Evolutionary conservation across 1,140 invertebrate genomes (phyloP), one percentile per base, ranked within the genome.

Genomic region (Bombus picipes): DNA sequence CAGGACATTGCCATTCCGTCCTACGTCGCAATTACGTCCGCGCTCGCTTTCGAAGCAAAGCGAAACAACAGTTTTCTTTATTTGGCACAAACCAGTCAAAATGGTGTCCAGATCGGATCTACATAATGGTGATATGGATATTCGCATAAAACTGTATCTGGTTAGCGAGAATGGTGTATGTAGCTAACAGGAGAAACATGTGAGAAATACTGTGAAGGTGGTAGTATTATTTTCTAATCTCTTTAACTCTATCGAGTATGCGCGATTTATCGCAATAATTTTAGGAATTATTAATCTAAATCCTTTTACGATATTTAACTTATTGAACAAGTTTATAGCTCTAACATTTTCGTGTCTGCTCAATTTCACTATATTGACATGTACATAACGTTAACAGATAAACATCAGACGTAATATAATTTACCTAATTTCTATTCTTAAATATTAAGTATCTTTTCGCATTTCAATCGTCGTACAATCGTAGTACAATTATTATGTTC

Each of bases 31-130:
- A 78, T 78, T 77, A 41, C 37, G 65, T 70, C 25, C 3, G 25
- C 4, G 12, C 28, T 68, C 43, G 75, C 77, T 72, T 85, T 80
- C 53, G 68, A 62, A 85, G 72, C 37, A 28, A 70, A 39, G 22
- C 22, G 68, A 34, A 25, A 37, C 22, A 37, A 71, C 13, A 0
- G 5, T 68, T 83, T 68, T 39, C 65, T 70, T 2, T 32, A 59
- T 85, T 80, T 65, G 53, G 5, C 32, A n/a, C 41, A 41, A 43
- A 12, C 57, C 47, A 12, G n/a, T 65, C 34, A 22, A 34, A 47
- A 43, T n/a, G 3, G 18, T 22, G 8, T 9, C 3, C 6, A 28
- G 28, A 53, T 75, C 57, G 57, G 34, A 74, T 53, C 57, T 65
- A 25, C 57, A 53, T 47, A 79, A 18, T 57, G 1, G n/a, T 8